Conservation (phyloP, 2,113 vertebrate species). For the Toxostoma redivivum region DNA sequence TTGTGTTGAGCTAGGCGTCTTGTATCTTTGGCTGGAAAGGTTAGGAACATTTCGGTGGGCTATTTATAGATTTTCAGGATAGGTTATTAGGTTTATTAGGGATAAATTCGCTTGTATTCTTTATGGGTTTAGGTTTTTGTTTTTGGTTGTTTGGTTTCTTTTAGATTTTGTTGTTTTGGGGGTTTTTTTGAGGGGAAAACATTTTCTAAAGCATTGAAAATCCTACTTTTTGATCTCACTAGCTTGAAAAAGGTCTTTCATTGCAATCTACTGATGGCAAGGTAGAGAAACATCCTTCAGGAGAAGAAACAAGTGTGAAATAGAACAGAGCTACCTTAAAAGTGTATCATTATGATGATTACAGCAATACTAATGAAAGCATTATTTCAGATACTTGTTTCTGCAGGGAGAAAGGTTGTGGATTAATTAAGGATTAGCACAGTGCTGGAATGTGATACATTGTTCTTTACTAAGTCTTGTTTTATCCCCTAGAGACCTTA, state of each 20-base stretch:
- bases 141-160: not conserved
- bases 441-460: not conserved
- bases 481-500: not conserved
- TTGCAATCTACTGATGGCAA: not conserved
- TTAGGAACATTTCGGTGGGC: not conserved
- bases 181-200: not conserved
- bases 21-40: not conserved
- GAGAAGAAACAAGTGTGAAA: not conserved
- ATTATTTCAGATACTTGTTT: not conserved
- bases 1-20: not conserved
- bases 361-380: not conserved
- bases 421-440: not conserved
- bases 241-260: not conserved
- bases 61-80: not conserved
- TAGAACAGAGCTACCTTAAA: not conserved
- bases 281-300: not conserved
- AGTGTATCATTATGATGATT: not conserved
- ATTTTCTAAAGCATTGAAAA: not conserved
- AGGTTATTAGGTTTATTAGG: not conserved
- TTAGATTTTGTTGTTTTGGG: not conserved
- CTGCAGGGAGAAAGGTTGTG: not conserved
- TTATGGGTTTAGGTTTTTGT: accelerated
- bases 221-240: not conserved
- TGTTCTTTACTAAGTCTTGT: not conserved
- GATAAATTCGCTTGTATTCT: not conserved